These are phyloP conservation scores for Sinonovacula constricta DNA, from an alignment of 1,140 invertebrate genomes.

Conservation along the genomic window DNA sequence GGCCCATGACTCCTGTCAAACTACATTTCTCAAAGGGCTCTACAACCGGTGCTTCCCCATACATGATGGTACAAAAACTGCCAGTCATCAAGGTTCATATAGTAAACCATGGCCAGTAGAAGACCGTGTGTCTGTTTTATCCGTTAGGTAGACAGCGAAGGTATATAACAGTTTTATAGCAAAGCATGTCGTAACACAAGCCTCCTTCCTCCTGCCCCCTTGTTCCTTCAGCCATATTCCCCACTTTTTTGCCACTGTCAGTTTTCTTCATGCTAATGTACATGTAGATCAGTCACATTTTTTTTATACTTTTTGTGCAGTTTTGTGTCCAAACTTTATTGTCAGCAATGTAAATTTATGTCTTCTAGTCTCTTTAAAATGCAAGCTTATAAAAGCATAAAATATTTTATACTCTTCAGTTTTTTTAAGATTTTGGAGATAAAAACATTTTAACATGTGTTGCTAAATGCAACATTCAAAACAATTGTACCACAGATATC, in stretches of 20 bases:
- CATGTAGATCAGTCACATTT: not conserved
- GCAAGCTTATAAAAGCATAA: too few species aligned
- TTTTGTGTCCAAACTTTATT: too few species aligned
- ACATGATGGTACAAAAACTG: constrained; percentile 57
- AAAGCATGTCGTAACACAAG: constrained; percentile 39
- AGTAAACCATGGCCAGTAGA: constrained; percentile 43
- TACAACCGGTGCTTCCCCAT: constrained; percentile 34
- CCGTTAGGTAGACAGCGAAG: constrained; percentile 32
- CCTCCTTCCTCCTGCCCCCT: not conserved
- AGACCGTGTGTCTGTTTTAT: constrained; percentile 16
- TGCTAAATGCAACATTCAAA: too few species aligned
- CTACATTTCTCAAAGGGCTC: constrained; percentile 51
- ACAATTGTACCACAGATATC: too few species aligned
- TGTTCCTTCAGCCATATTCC: not conserved
- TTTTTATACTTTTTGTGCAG: too few species aligned
- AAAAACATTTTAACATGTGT: too few species aligned
- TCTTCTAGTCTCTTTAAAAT: too few species aligned
- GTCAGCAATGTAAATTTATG: too few species aligned
- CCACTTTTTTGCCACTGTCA: not conserved
- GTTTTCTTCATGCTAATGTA: not conserved
- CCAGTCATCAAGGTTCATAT: constrained; percentile 55
- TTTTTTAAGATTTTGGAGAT: too few species aligned
- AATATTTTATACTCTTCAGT: too few species aligned
- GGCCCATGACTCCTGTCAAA: constrained; percentile 42
- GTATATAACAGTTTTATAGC: constrained; percentile 39